Base-by-base conservation (phyloP, 2,888 invertebrate species). In the Linnaemya tessellans region DNA sequence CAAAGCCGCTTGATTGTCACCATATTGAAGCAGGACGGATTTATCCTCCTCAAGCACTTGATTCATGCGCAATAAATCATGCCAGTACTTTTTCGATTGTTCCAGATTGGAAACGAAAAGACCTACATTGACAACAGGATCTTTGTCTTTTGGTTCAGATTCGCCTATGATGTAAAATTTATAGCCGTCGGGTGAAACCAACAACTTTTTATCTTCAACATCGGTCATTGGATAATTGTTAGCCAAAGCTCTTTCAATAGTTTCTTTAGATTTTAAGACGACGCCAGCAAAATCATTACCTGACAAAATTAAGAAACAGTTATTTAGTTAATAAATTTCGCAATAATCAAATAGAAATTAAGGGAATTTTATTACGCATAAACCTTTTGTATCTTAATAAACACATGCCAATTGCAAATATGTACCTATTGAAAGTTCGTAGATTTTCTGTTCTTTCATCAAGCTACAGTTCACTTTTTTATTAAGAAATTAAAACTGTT, bases 171-270 rank as follows among this genome's bases (percentile, higher is more conserved):
- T 94, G 89, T 94, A 95, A 92, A 98, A 98, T 89, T 95, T 96
- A 91, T 98, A 98, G 54, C 98, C 99, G 89, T 98, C 98, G 7
- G 99, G 99, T 60, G 98, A 98, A 90, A 95, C 94, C 0, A 98
- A 88, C 87, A 95, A 93, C 88, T 94, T 94, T 65, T 64, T 73
- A 30, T 94, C 95, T 88, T 95, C 93, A 73, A 95, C 94, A 88
- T 95, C 94, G 25, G 93, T 93, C 0, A 96, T 91, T 0, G 97
- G 97, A 96, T 97, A 98, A 74, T 95, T 94, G 67, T 94, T 92
- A 1, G 93, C 90, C 64, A 94, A 94, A 0, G 97, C 98, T 88
- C 97, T 94, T 84, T 95, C 94, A 38, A 98, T 92, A 15, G 95
- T 94, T 90, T 96, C 96, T 79, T 94, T 95, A 0, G 98, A 97